A percentile compares a stretch with the other conserved stretches of the same genome.
These are phyloP conservation scores for Monoplex corrugatus DNA, from an alignment of 2,888 invertebrate genomes.

Conservation along the genomic window DNA sequence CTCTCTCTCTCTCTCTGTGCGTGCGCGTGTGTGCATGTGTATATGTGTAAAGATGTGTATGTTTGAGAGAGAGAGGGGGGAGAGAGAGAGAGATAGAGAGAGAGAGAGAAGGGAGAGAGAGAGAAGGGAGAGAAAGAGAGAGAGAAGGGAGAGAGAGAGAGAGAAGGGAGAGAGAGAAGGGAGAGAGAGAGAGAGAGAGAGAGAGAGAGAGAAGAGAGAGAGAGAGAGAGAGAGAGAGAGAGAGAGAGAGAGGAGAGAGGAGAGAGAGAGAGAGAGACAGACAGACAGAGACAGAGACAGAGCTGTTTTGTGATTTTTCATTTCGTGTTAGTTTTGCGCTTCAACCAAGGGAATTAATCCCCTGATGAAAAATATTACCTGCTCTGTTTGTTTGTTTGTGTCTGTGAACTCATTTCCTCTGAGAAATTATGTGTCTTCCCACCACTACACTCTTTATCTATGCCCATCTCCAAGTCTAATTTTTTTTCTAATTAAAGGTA, in stretches of 20 bases:
- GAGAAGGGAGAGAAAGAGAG: neutral
- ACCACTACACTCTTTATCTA: too few species aligned
- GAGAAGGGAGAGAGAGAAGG: neutral
- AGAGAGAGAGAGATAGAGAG: conserved; percentile 3
- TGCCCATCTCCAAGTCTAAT: too few species aligned
- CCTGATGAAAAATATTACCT: too few species aligned
- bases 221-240: neutral
- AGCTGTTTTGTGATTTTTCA: neutral
- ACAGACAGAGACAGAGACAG: neutral
- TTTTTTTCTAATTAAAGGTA: too few species aligned
- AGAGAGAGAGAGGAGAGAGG: neutral
- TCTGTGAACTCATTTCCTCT: too few species aligned
- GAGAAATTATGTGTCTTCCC: too few species aligned
- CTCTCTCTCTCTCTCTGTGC: too few species aligned
- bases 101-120: neutral
- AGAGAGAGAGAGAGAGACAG: neutral
- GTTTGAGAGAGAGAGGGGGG: neutral
- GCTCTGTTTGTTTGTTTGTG: too few species aligned
- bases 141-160: neutral
- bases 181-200: neutral
- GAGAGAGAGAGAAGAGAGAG: neutral
- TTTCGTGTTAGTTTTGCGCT: too few species aligned
- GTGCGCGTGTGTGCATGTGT: conserved; percentile 17
- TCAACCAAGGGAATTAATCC: too few species aligned
- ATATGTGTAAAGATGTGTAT: neutral